Base-by-base conservation (phyloP, 1,140 invertebrate species). In the Atta cephalotes region DNA sequence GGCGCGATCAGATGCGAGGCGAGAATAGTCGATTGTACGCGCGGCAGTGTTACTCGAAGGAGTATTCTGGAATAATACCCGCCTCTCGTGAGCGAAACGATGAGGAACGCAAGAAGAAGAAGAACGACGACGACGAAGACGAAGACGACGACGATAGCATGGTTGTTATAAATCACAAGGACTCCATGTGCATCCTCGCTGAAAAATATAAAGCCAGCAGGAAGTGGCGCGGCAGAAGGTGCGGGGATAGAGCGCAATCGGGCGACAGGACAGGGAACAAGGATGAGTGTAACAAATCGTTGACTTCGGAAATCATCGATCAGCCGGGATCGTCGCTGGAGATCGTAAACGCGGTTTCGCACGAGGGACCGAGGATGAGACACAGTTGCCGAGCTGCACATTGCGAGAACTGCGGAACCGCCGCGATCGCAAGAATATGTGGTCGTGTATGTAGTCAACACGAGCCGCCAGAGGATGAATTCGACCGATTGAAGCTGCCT, bases 161-260 rank as follows among this genome's bases (percentile, higher is more conserved):
- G n/a, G 79, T 56, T 9, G 70, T 80, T 53, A 90, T 94, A 28
- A 86, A 91, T 71, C 92, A 92, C 82, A 93, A 92, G 66, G 92
- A 94, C 58, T 93, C 93, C 31, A 62, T 94, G 87, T 89, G 92
- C 18, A 92, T 94, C 60, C 68, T 94, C 31, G 90, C 92, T 68
- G 92, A 93, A 25, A 93, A 93, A 79, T 93, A 92, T 72, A 91
- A 89, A 90, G 76, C 68, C 71, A 88, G 65, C 82, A 89, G 84
- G 16, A 91, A 58, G 66, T 82, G 77, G n/a, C 80, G 72, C 18
- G 72, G 58, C 35, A 60, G 49, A 45, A 31, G 63, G 10, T 79
- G 63, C 25, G 6, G 5, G n/a, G 77, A 53, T 1, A 72, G 35
- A 3, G 3, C 66, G 21, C 68, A 62, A 49, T 65, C 56, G 10